Conservation (phyloP, 2,888 invertebrate species). For the Diarsia brunnea region DNA sequence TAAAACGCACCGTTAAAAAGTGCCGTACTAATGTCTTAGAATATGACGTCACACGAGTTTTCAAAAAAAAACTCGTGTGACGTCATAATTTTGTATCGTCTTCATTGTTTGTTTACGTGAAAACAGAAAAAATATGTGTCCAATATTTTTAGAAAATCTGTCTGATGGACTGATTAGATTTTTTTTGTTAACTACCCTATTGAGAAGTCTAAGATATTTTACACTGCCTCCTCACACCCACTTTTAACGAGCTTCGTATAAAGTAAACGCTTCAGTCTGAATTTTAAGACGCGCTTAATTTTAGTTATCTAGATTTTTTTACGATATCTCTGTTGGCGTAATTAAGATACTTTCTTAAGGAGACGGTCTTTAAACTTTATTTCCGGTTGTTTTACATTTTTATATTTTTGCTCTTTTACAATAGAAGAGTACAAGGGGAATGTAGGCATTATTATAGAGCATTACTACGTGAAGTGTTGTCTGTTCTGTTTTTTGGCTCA, state of each 20-base stretch:
- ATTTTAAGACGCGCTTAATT: slow-evolving; percentile 56
- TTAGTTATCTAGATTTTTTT: slow-evolving; percentile 63
- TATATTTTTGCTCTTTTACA: slow-evolving; percentile 10
- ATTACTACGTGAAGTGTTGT: neutral
- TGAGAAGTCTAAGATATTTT: neutral
- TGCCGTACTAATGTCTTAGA: too few relatives aligned
- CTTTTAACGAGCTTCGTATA: slow-evolving; percentile 51
- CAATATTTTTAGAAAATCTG: too few relatives aligned
- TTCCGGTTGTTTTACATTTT: slow-evolving; percentile 38
- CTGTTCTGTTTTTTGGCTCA: neutral
- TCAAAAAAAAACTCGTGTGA: too few relatives aligned
- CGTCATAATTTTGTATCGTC: too few relatives aligned
- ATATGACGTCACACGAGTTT: too few relatives aligned
- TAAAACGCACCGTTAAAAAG: too few relatives aligned
- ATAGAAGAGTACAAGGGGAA: neutral
- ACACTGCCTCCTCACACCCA: slow-evolving; percentile 7
- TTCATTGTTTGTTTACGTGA: too few relatives aligned
- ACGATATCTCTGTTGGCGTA: slow-evolving; percentile 53
- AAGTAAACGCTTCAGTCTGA: slow-evolving; percentile 47
- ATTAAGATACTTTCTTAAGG: slow-evolving; percentile 54
- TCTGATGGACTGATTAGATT: too few relatives aligned
- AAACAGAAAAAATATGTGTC: too few relatives aligned
- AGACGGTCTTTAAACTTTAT: slow-evolving; percentile 55
- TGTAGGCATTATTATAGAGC: neutral
- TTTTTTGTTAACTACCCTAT: too few relatives aligned